phyloP scores from a whole-genome alignment of 53 echinoderm and acorn worm species.

The Echinarachnius parma region DNA sequence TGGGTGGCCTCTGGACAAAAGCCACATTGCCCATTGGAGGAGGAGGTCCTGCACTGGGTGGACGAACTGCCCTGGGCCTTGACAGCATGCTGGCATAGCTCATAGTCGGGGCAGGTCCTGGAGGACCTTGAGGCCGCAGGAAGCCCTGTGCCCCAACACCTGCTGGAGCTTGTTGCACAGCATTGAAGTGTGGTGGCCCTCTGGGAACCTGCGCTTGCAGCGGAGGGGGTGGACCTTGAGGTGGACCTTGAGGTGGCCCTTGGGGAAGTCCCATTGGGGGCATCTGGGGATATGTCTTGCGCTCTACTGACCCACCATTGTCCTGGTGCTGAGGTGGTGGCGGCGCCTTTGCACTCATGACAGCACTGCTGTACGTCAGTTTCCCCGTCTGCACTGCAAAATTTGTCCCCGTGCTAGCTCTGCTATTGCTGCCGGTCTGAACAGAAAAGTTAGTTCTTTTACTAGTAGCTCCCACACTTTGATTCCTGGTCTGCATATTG shows the following conservation, averaged over 20 bases:
- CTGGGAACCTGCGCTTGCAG: too few relatives aligned
- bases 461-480: too few relatives aligned
- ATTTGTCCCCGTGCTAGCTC: neutral
- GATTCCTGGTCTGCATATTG: too few relatives aligned
- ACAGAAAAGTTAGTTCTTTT: too few relatives aligned
- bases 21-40: conserved; percentile 22
- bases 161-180: neutral
- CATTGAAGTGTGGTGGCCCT: conserved; percentile 20
- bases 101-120: conserved; percentile 28
- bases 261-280: conserved; percentile 6
- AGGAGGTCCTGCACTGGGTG: too few relatives aligned
- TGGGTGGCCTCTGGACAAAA: conserved; percentile 8
- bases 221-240: conserved; percentile 19
- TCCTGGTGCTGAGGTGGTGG: conserved; percentile 1
- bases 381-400: conserved; percentile 12
- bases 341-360: conserved; percentile 2
- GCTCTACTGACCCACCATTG: neutral
- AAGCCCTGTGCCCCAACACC: neutral
- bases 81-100: conserved; percentile 70
- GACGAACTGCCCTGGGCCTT: conserved; percentile 4
- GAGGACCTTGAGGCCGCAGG: neutral
- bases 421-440: too few relatives aligned
- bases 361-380: conserved; percentile 11
- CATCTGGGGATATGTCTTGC: neutral
- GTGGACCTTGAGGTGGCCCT: conserved; percentile 15